phyloP scores from a whole-genome alignment of 2,888 invertebrate species.

The Congeria kusceri region DNA sequence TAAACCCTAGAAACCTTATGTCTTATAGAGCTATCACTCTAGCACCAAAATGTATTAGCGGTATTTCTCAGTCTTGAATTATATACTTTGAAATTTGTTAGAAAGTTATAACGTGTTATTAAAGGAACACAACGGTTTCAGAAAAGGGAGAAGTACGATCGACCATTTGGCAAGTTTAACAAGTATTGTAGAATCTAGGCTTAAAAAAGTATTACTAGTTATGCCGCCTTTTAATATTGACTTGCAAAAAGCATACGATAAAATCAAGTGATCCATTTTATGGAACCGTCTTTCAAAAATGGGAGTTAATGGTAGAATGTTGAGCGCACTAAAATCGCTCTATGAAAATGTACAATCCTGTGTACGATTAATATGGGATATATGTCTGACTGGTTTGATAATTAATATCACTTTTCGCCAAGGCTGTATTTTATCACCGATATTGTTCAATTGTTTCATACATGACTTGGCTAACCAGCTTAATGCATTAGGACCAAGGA shows the following conservation, averaged over 20 bases:
- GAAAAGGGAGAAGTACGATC: no score
- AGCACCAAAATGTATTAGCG: no score
- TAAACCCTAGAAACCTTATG: no score
- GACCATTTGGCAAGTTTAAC: no score
- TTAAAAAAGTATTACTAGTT: no score
- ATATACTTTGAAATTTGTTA: no score
- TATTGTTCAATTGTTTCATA: not conserved
- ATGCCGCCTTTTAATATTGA: no score
- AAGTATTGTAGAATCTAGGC: no score
- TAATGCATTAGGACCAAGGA: not conserved
- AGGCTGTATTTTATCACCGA: not conserved
- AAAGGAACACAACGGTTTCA: no score
- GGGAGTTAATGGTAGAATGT: conserved; percentile 10
- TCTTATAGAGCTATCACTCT: no score
- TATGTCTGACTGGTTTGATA: conserved; percentile 12
- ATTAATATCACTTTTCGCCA: not conserved
- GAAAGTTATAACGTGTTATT: no score
- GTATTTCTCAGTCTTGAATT: no score
- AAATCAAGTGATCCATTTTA: conserved; percentile 1
- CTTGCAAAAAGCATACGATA: not conserved
- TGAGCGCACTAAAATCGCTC: conserved; percentile 4
- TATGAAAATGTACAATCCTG: not conserved
- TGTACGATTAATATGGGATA: conserved; percentile 4
- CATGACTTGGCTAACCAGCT: conserved; percentile 8
- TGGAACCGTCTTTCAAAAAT: conserved; percentile 2